Evolutionary conservation across 1,140 invertebrate genomes (phyloP), one percentile per base, ranked within the genome.

Genomic region (Pemphigus obesinymphae): DNA sequence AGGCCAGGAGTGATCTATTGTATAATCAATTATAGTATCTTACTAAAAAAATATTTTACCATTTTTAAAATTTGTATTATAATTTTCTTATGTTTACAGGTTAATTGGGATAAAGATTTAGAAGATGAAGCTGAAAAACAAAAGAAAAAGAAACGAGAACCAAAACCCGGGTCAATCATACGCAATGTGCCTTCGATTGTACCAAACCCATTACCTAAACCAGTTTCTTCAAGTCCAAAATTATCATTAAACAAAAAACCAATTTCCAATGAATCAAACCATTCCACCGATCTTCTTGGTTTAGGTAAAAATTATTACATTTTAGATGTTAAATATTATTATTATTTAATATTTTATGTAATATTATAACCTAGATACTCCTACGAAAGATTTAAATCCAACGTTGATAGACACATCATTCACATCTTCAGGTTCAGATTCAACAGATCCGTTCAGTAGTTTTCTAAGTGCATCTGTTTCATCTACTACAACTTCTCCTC

Each of bases 101-200:
- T 90, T 4, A 89, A 90, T 83, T 90, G 92, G 92, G 94, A 95
- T 84, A 94, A 95, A 86, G 94, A 95, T 86, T 92, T 96, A 76
- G 94, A 96, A 84, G 93, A 96, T 88, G 93, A 96, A 88, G 90
- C 94, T 75, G 92, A 95, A 86, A 94, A 94, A 84, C 90, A 91
- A 84, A 93, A 93, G 87, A 93, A 92, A 89, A 94, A 89, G 89
- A 92, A 84, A 88, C 89, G 40, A 15, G 83, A 84, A 17, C 43
- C 83, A 76, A 82, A 83, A 82, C 83, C 83, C 4, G 55, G 75
- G 5, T 70, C 70, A 29, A 58, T 55, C n/a, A 34, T 68, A 26
- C 76, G 50, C 8, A 78, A 29, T 78, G 29, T 82, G 17, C 81
- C 82, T 26, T 80, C 85, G 29, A 86, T 87, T 75, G 84, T 88